Evolutionary conservation across 2,113 vertebrate species (phyloP).

Genomic region (Mola mola): DNA sequence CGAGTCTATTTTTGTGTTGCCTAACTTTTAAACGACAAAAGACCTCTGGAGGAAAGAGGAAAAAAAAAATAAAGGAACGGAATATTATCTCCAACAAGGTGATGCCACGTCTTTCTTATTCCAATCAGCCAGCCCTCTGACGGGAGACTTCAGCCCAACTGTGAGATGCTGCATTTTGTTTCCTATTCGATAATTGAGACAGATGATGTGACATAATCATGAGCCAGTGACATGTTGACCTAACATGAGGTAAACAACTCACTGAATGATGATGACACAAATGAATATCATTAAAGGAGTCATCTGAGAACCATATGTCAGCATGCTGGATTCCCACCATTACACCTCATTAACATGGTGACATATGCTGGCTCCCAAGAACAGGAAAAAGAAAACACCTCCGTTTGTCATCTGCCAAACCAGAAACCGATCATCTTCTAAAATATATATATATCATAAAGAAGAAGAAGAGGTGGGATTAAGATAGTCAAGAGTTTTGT

Average conservation of each 20-base stretch:
- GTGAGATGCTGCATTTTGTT: slow-evolving; percentile 57
- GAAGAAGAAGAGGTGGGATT: no score
- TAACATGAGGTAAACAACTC: slow-evolving; percentile 81
- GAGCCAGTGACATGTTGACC: slow-evolving; percentile 78
- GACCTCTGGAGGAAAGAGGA: slow-evolving; percentile 54
- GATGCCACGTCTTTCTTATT: slow-evolving; percentile 45
- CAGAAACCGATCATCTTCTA: slow-evolving; percentile 27
- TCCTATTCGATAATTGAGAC: slow-evolving; percentile 79
- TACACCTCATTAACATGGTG: slow-evolving; percentile 82
- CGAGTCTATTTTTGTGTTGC: slow-evolving; percentile 87
- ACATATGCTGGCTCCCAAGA: slow-evolving; percentile 81
- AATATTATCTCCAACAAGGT: slow-evolving; percentile 26
- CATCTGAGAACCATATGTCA: slow-evolving; percentile 81
- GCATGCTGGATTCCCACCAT: slow-evolving; percentile 80
- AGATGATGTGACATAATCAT: slow-evolving; percentile 79
- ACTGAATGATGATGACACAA: slow-evolving; percentile 72
- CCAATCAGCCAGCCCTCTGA: slow-evolving; percentile 41
- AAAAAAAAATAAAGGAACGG: slow-evolving; percentile 41
- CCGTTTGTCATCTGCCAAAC: slow-evolving; percentile 74
- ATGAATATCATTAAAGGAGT: slow-evolving; percentile 80
- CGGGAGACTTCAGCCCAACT: slow-evolving; percentile 41
- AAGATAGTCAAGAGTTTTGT: no score
- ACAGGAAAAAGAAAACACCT: slow-evolving; percentile 69
- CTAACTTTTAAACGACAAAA: slow-evolving; percentile 83
- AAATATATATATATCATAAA: no score